These are phyloP conservation scores for Ischnus inquisitorius DNA, from an alignment of 2,888 invertebrate genomes.

Conservation along the genomic window DNA sequence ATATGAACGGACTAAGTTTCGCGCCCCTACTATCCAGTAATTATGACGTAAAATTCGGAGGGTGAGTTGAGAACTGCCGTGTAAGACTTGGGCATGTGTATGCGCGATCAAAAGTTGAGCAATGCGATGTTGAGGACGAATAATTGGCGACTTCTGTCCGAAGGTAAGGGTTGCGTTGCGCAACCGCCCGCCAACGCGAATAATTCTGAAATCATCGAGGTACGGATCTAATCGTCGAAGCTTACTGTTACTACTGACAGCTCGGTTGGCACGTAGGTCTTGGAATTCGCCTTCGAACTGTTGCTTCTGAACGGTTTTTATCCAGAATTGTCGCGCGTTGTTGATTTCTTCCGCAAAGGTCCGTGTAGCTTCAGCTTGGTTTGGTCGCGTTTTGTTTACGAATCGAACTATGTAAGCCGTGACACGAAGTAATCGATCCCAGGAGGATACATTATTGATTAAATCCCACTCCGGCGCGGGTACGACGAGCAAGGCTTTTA, in stretches of 20 bases:
- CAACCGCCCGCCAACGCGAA: constrained; percentile 59
- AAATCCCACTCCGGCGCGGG: neutral
- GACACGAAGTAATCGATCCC: constrained; percentile 29
- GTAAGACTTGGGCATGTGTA: constrained; percentile 67
- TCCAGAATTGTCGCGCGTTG: neutral
- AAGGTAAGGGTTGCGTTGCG: constrained; percentile 29
- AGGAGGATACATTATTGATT: constrained; percentile 11
- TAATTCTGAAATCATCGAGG: constrained; percentile 35
- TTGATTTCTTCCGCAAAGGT: neutral
- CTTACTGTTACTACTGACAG: neutral
- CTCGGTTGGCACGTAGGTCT: neutral
- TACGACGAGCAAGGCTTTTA: neutral
- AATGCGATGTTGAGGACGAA: constrained; percentile 51
- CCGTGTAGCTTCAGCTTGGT: neutral
- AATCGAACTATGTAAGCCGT: constrained; percentile 9
- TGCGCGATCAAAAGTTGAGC: constrained; percentile 38
- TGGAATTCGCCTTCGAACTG: neutral
- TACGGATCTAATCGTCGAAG: constrained; percentile 28
- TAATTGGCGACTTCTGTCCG: constrained; percentile 47
- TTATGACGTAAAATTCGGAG: constrained; percentile 57
- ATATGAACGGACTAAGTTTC: constrained; percentile 65
- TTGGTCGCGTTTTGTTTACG: neutral
- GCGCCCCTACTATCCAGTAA: constrained; percentile 76
- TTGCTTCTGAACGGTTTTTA: neutral
- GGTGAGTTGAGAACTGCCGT: constrained; percentile 70